A percentile compares a stretch with the other conserved stretches of the same genome.
Conservation (phyloP, 2,888 invertebrate genomes). For the Hetaerina titia region DNA sequence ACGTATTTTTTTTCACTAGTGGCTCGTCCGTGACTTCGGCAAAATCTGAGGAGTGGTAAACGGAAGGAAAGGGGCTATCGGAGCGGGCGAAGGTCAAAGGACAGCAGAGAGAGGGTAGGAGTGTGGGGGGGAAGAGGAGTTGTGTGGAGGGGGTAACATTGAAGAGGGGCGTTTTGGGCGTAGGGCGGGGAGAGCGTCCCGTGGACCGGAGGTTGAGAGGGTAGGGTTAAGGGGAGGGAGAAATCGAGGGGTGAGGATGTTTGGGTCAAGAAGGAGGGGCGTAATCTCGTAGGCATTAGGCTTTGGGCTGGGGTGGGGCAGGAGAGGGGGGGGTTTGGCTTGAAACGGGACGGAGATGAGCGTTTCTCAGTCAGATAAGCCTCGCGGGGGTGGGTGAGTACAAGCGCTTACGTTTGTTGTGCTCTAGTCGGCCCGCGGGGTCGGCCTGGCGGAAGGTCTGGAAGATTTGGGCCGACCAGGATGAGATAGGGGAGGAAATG, state of each 20-base stretch:
- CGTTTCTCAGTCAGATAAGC: neutral
- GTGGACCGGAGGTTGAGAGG: no score
- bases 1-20: neutral
- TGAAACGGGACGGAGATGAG: neutral
- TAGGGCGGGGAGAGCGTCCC: no score
- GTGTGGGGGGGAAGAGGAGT: neutral
- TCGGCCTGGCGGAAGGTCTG: neutral
- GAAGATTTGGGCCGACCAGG: neutral
- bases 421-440: neutral
- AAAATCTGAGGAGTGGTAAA: neutral
- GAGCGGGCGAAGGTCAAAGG: neutral
- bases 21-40: neutral
- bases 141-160: neutral
- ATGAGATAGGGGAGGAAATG: conserved; percentile 24
- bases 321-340: neutral
- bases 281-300: neutral
- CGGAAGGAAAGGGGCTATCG: neutral
- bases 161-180: neutral
- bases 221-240: no score
- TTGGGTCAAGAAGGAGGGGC: neutral
- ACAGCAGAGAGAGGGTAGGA: neutral
- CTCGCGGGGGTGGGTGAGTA: neutral
- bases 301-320: neutral
- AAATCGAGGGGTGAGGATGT: no score
- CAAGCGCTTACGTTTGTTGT: neutral